A percentile compares a stretch with the other conserved stretches of the same genome.
Conservation (phyloP, 2,888 invertebrate species). For the Helicoverpa assulta region DNA sequence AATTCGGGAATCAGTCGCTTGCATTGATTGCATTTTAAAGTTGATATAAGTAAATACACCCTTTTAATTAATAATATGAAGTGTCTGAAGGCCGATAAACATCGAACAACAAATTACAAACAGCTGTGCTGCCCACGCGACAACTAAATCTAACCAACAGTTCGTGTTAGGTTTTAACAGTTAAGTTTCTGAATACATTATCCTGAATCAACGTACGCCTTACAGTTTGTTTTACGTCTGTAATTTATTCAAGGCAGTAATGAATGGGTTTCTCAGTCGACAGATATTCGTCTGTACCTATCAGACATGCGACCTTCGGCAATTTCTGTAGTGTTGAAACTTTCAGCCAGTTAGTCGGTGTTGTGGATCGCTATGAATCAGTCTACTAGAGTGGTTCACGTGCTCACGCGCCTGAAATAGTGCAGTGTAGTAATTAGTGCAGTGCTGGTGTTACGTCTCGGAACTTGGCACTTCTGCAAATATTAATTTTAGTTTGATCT, state of each 20-base stretch:
- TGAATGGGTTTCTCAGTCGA: slow-evolving; percentile 51
- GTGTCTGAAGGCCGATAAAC: slow-evolving; percentile 12
- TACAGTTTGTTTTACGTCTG: slow-evolving; percentile 43
- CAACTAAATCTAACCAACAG: slow-evolving; percentile 23
- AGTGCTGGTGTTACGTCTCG: slow-evolving; percentile 70
- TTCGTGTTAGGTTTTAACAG: slow-evolving; percentile 41
- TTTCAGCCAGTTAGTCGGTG: slow-evolving; percentile 69
- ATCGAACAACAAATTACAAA: slow-evolving; percentile 26
- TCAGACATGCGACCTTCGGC: slow-evolving; percentile 76
- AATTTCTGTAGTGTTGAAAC: slow-evolving; percentile 82
- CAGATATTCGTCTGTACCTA: slow-evolving; percentile 55
- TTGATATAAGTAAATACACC: background rate
- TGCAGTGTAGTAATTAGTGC: slow-evolving; percentile 76
- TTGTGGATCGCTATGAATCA: slow-evolving; percentile 81
- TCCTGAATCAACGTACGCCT: slow-evolving; percentile 34
- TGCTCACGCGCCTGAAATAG: slow-evolving; percentile 83
- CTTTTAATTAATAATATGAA: background rate
- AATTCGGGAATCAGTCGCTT: background rate
- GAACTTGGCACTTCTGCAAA: slow-evolving; percentile 75
- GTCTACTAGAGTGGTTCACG: slow-evolving; percentile 80
- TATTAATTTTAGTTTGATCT: slow-evolving; percentile 68
- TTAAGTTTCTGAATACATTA: slow-evolving; percentile 42
- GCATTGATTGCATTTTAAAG: background rate
- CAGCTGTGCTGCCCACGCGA: slow-evolving; percentile 31
- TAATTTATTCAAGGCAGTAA: slow-evolving; percentile 55